Evolutionary conservation across 2,113 vertebrate species (phyloP), one percentile per base, ranked within the genome.

Genomic region (Tyto alba): DNA sequence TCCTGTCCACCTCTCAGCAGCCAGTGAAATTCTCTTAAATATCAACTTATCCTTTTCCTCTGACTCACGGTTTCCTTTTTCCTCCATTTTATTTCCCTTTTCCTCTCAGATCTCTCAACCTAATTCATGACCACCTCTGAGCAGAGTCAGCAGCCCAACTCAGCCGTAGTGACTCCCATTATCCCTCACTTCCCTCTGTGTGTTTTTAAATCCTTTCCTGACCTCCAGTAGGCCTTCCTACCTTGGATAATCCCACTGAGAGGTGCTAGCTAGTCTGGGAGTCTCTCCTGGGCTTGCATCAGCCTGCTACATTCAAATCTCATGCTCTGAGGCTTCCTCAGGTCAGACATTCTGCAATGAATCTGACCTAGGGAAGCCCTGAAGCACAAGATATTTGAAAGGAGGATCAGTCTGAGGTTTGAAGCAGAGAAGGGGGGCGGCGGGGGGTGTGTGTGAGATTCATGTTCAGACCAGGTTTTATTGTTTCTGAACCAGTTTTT

Each of bases 351-450:
- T 92, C 95, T 90, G 95, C 96, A 90, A 88, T 97, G 97, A 95
- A 97, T 97, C 92, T 97, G 96, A 97, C 97, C 97, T 91, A 94
- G 96, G 96, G 97, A 97, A 97, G 97, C 97, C 97, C 97, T 93
- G 97, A 89, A 97, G 96, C 97, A 67, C 94, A 96, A 97, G 93
- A 50, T 95, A 96, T 97, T 97, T 97, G 96, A 97, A 95, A 96
- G 95, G 91, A 97, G 93, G 96, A 97, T 97, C 95, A 97, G 96
- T 93, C 95, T 96, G 96, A 97, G 95, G 89, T 89, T 96, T 96
- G 96, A 93, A 96, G 95, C 30, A 0, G 82, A 92, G 87, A 78
- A 94, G 94, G 94, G 93, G 88, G 96, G 89, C 1, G 11, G 78
- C 6, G 27, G 84, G 86, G 56, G 2, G 84, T 30, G 82, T 73